These are phyloP conservation scores for Thera obeliscata DNA, from an alignment of 2,888 invertebrate species.

Conservation along the genomic window DNA sequence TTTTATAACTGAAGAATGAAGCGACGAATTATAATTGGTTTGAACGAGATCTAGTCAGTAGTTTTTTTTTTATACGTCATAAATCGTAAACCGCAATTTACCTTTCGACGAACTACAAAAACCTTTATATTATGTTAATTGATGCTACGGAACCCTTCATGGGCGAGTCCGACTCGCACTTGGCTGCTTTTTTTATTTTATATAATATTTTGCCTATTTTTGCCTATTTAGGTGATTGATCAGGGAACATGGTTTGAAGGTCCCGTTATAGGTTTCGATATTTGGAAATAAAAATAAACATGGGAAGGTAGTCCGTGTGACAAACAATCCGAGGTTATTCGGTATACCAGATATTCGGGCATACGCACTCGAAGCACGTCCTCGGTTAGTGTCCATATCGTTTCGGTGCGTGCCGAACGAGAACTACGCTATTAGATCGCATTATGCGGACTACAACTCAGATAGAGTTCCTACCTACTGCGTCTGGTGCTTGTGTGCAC, in stretches of 20 bases:
- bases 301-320: slow-evolving; percentile 4
- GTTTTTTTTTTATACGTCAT: no score
- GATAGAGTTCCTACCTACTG: slow-evolving; percentile 6
- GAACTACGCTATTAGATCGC: slow-evolving; percentile 26
- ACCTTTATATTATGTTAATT: no score
- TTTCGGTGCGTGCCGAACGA: slow-evolving; percentile 26
- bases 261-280: neutral
- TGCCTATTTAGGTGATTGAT: neutral
- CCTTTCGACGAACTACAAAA: no score
- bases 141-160: no score
- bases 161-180: no score
- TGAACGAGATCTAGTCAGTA: no score
- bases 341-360: slow-evolving; percentile 18
- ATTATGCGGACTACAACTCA: slow-evolving; percentile 28
- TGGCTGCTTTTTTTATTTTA: no score
- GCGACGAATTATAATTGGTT: no score
- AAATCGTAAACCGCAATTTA: no score
- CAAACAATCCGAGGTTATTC: slow-evolving; percentile 20
- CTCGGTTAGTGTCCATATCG: slow-evolving; percentile 30
- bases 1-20: no score
- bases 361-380: slow-evolving; percentile 29
- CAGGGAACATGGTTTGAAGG: neutral
- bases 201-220: no score
- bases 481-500: slow-evolving; percentile 24
- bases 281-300: slow-evolving; percentile 16